These are phyloP conservation scores for Acrocephalus scirpaceus DNA, from an alignment of 2,797 vertebrate genomes.

Conservation along the genomic window DNA sequence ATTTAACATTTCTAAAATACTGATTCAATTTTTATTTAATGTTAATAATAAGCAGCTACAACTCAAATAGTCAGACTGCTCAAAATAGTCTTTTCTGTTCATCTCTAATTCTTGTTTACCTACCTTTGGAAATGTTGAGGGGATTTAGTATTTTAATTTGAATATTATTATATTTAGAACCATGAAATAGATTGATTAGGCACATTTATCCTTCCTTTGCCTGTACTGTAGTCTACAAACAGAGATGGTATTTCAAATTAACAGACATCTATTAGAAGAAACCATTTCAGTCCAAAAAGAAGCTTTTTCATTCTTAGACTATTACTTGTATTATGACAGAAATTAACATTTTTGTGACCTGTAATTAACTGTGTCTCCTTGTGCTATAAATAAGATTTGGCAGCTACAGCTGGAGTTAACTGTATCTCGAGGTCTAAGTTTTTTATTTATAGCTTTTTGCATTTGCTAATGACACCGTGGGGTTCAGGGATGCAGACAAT, in stretches of 20 bases:
- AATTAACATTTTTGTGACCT: background rate
- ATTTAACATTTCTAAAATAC: background rate
- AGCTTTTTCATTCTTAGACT: background rate
- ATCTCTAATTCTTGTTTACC: background rate
- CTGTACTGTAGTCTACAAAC: background rate
- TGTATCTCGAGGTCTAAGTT: background rate
- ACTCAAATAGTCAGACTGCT: background rate
- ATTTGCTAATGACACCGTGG: background rate
- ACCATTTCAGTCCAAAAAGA: background rate
- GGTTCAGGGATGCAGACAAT: background rate
- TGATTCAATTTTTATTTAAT: background rate
- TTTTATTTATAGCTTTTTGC: constrained; percentile 17
- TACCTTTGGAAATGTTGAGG: background rate
- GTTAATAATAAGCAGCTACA: background rate
- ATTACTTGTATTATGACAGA: background rate
- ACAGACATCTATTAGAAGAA: background rate
- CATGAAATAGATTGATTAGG: background rate
- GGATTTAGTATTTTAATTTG: background rate
- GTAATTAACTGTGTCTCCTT: background rate
- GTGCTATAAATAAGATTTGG: background rate
- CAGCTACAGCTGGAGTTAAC: background rate
- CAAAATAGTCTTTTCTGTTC: background rate
- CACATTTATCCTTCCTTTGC: background rate
- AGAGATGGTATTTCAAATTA: background rate
- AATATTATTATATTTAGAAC: background rate